These are phyloP conservation scores for Scylla paramamosain DNA, from an alignment of 1,140 invertebrate species.

Conservation along the genomic window DNA sequence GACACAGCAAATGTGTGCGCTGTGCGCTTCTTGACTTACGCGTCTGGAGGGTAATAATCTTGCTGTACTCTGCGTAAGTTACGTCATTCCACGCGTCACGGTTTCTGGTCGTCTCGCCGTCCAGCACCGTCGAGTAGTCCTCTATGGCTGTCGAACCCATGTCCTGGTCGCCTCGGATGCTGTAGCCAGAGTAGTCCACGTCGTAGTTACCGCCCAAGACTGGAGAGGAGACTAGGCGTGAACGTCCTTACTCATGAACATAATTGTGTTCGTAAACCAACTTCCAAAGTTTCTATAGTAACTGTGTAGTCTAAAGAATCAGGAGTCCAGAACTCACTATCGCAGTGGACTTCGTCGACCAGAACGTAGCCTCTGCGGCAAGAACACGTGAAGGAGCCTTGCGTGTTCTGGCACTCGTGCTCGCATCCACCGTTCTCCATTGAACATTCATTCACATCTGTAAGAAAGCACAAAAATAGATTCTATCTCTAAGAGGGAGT, in stretches of 20 bases:
- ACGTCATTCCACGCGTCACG: constrained; percentile 9
- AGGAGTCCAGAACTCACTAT: constrained; percentile 47
- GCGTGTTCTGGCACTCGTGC: constrained; percentile 80
- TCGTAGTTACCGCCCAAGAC: neutral
- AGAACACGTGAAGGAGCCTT: constrained; percentile 79
- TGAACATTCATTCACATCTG: constrained; percentile 80
- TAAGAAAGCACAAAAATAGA: too few species aligned
- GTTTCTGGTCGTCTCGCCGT: neutral
- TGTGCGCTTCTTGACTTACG: neutral
- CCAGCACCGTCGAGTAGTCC: neutral
- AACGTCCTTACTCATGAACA: too few species aligned
- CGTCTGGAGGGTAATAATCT: neutral
- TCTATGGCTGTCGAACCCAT: neutral
- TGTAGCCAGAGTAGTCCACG: neutral
- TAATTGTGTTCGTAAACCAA: too few species aligned
- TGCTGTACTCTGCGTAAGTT: neutral
- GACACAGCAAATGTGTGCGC: too few species aligned
- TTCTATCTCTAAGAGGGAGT: too few species aligned
- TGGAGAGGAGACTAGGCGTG: neutral
- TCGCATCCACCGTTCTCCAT: constrained; percentile 79
- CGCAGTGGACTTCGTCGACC: constrained; percentile 80
- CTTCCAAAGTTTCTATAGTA: too few species aligned
- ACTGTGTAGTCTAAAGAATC: too few species aligned
- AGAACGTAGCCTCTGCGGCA: constrained; percentile 80
- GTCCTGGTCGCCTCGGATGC: neutral